These are phyloP conservation scores for Caerostris darwini DNA, from an alignment of 1,140 invertebrate species.

Conservation along the genomic window DNA sequence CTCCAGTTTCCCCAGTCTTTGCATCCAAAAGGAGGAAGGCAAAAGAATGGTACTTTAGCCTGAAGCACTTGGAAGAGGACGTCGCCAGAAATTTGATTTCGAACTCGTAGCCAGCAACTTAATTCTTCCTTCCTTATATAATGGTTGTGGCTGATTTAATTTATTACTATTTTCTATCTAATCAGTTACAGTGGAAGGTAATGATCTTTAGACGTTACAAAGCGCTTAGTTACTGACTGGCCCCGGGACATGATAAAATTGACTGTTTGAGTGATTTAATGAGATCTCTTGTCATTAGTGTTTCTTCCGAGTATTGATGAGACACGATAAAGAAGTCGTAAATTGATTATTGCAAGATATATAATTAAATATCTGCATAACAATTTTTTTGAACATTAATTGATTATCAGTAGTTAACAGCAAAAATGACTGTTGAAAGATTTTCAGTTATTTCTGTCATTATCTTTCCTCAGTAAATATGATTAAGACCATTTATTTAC, in stretches of 20 bases:
- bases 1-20: not conserved
- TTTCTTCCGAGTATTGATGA: too few species aligned
- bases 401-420: too few species aligned
- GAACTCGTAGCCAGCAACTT: not conserved
- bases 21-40: not conserved
- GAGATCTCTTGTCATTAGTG: not conserved
- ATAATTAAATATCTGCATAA: too few species aligned
- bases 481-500: too few species aligned
- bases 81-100: constrained; percentile 49
- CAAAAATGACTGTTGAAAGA: too few species aligned
- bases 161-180: constrained; percentile 23
- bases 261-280: not conserved
- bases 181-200: not conserved
- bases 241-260: not conserved
- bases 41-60: not conserved
- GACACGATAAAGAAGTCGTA: too few species aligned
- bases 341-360: too few species aligned
- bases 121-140: constrained; percentile 8
- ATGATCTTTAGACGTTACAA: not conserved
- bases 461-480: too few species aligned
- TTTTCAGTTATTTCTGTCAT: too few species aligned
- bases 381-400: too few species aligned
- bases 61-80: not conserved
- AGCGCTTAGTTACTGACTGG: not conserved
- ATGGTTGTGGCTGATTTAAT: constrained; percentile 39